A percentile compares a stretch with the other conserved stretches of the same genome.
phyloP scores from a whole-genome alignment of 1,140 invertebrate species.

The Thaumetopoea pityocampa region DNA sequence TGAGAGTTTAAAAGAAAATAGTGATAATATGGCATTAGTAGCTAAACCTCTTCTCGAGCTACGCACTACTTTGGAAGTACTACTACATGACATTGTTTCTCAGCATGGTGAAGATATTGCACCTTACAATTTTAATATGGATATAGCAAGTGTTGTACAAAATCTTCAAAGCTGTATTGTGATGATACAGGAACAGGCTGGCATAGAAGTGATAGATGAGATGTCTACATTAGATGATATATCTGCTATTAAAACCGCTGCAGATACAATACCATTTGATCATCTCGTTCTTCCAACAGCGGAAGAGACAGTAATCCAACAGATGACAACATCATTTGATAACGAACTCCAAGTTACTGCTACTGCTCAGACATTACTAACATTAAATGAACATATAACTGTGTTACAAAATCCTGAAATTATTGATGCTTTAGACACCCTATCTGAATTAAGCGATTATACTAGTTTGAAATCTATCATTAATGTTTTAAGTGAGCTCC shows the following conservation, averaged over 20 bases:
- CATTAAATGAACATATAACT: slow-evolving; percentile 48
- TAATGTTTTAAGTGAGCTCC: slow-evolving; percentile 48
- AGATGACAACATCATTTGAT: slow-evolving; percentile 25
- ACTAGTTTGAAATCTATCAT: slow-evolving; percentile 49
- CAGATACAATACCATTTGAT: slow-evolving; percentile 53
- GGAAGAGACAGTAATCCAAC: slow-evolving; percentile 28
- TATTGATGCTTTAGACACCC: slow-evolving; percentile 43
- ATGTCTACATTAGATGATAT: slow-evolving; percentile 77
- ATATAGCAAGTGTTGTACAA: slow-evolving; percentile 72
- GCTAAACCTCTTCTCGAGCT: slow-evolving; percentile 74
- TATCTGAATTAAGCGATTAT: slow-evolving; percentile 49
- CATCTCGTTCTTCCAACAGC: slow-evolving; percentile 32
- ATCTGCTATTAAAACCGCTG: slow-evolving; percentile 76
- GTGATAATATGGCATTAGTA: slow-evolving; percentile 64
- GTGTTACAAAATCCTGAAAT: slow-evolving; percentile 50
- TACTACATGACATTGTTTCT: slow-evolving; percentile 69
- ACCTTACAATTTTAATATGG: slow-evolving; percentile 33
- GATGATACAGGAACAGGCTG: slow-evolving; percentile 68
- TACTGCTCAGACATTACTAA: slow-evolving; percentile 35
- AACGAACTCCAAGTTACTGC: slow-evolving; percentile 25
- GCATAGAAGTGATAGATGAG: slow-evolving; percentile 61
- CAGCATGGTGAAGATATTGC: slow-evolving; percentile 48
- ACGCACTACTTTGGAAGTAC: slow-evolving; percentile 62
- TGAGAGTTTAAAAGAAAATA: slow-evolving; percentile 50
- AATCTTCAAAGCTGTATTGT: slow-evolving; percentile 75